Conservation (phyloP, 2,797 vertebrate genomes). For the Octomys mimax region DNA sequence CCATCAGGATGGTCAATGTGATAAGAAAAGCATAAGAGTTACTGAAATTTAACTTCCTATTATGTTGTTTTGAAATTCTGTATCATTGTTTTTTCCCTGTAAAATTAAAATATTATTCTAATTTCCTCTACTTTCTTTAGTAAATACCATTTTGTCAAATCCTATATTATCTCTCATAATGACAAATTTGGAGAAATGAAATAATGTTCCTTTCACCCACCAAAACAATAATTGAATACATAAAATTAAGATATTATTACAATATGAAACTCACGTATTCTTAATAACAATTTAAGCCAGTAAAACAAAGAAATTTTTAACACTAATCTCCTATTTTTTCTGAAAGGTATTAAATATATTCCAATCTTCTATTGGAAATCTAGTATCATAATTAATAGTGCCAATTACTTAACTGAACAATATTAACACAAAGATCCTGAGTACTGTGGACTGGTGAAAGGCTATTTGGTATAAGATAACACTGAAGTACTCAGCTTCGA, state of each 20-base stretch:
- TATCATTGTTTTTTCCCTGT: no score
- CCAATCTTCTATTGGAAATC: constrained; percentile 15
- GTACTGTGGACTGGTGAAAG: background rate
- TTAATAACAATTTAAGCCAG: constrained; percentile 13
- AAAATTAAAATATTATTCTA: no score
- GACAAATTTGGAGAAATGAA: background rate
- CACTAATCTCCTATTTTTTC: constrained; percentile 17
- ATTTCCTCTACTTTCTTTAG: background rate
- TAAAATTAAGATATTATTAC: constrained; percentile 43
- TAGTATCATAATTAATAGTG: constrained; percentile 55
- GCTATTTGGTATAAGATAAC: constrained; percentile 47
- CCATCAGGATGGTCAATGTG: background rate
- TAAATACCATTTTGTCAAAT: constrained; percentile 38
- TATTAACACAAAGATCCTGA: constrained; percentile 16
- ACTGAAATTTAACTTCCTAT: background rate
- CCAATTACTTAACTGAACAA: constrained; percentile 54
- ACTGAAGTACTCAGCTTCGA: background rate
- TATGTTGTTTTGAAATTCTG: no score
- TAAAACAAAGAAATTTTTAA: background rate
- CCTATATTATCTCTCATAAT: background rate
- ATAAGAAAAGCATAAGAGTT: background rate
- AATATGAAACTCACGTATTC: constrained; percentile 2
- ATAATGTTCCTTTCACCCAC: background rate
- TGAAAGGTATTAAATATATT: constrained; percentile 46
- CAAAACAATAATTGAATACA: background rate